phyloP scores from a whole-genome alignment of 2,797 vertebrate species.

The Lophura swinhoii region DNA sequence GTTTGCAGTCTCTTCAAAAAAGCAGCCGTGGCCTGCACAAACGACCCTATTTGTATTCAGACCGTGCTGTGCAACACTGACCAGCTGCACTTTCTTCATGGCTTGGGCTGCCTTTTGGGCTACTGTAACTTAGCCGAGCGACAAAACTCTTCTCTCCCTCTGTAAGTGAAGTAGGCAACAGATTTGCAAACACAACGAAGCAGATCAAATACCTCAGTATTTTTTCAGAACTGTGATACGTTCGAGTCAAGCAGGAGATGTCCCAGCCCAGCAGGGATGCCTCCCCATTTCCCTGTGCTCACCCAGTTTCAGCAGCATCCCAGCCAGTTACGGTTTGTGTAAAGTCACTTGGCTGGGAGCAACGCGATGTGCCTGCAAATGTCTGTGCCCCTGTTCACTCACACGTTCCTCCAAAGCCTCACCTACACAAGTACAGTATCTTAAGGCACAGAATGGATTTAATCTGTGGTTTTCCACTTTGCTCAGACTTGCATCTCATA shows the following conservation, averaged over 20 bases:
- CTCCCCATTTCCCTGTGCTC: background rate
- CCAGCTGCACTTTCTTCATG: background rate
- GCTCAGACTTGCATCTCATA: background rate
- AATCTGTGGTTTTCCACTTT: background rate
- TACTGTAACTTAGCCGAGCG: background rate
- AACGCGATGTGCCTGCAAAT: accelerated
- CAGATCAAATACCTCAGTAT: background rate
- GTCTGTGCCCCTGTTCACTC: background rate
- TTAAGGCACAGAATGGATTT: background rate
- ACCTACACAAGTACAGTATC: background rate
- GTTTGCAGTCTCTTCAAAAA: background rate
- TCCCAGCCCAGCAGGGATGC: background rate
- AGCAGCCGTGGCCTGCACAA: background rate
- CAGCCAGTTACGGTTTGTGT: background rate
- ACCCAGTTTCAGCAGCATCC: background rate
- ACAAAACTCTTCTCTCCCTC: background rate
- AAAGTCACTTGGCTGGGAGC: background rate
- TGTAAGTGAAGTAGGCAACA: background rate
- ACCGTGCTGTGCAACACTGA: background rate
- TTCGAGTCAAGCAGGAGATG: background rate
- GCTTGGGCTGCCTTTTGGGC: background rate
- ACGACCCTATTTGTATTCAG: background rate
- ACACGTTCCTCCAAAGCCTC: accelerated
- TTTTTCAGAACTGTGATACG: background rate
- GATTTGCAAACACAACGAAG: background rate